phyloP scores from a whole-genome alignment of 2,113 vertebrate species.

The Neomonachus schauinslandi region DNA sequence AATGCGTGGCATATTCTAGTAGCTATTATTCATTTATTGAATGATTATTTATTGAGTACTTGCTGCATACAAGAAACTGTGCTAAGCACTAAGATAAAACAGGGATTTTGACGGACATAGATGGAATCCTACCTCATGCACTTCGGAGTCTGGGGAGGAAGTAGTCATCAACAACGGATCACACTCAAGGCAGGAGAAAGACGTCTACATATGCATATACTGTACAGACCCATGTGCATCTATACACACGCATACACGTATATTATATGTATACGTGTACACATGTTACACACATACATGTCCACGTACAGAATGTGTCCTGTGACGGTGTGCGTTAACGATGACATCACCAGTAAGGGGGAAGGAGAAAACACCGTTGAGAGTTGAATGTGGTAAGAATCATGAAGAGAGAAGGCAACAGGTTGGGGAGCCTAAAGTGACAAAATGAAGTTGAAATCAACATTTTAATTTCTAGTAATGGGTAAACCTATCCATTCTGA shows the following conservation, averaged over 20 bases:
- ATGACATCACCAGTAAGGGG: not conserved
- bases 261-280: not conserved
- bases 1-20: not conserved
- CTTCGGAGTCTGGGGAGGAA: not conserved
- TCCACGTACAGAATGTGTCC: not conserved
- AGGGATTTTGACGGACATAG: not conserved
- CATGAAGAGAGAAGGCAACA: not conserved
- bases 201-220: rapidly evolving
- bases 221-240: no score
- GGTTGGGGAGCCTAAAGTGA: not conserved
- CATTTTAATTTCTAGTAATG: not conserved
- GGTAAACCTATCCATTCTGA: not conserved
- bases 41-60: not conserved
- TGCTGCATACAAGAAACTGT: not conserved
- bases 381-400: not conserved
- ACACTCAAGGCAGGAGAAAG: not conserved
- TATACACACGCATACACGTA: rapidly evolving
- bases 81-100: not conserved
- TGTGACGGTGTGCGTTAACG: not conserved
- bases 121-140: not conserved
- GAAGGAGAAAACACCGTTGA: not conserved
- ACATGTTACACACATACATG: not conserved
- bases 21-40: not conserved
- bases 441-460: not conserved
- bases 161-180: not conserved